phyloP scores from a whole-genome alignment of 2,888 invertebrate species.

The Ochropleura leucogaster region DNA sequence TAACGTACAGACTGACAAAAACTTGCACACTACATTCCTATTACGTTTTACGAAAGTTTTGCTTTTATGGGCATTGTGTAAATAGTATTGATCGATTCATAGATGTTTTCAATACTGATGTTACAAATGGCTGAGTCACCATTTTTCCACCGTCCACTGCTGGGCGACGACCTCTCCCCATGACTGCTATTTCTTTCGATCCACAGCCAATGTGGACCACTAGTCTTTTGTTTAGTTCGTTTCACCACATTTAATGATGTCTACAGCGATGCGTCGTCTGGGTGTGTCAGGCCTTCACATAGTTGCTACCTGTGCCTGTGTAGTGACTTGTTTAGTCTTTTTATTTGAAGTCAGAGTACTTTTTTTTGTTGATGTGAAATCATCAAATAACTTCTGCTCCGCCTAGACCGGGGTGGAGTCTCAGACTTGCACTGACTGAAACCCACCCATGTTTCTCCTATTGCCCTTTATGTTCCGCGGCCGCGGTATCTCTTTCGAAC shows the following conservation, averaged over 20 bases:
- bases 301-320: neutral
- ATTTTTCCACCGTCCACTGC: neutral
- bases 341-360: too few species aligned
- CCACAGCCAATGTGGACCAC: neutral
- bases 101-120: neutral
- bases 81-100: constrained; percentile 2
- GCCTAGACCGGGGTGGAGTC: too few species aligned
- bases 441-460: too few species aligned
- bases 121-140: too few species aligned
- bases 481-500: too few species aligned
- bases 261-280: neutral
- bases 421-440: too few species aligned
- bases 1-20: constrained; percentile 65
- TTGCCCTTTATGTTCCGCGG: too few species aligned
- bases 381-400: too few species aligned
- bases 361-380: too few species aligned
- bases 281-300: neutral
- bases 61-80: constrained; percentile 26
- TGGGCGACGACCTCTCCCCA: neutral
- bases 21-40: constrained; percentile 28
- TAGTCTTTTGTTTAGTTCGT: neutral
- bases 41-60: constrained; percentile 60
- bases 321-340: neutral
- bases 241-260: neutral
- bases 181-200: neutral